Evolutionary conservation across 2,888 invertebrate species (phyloP).

Genomic region (Scaptomyza tumidula): DNA sequence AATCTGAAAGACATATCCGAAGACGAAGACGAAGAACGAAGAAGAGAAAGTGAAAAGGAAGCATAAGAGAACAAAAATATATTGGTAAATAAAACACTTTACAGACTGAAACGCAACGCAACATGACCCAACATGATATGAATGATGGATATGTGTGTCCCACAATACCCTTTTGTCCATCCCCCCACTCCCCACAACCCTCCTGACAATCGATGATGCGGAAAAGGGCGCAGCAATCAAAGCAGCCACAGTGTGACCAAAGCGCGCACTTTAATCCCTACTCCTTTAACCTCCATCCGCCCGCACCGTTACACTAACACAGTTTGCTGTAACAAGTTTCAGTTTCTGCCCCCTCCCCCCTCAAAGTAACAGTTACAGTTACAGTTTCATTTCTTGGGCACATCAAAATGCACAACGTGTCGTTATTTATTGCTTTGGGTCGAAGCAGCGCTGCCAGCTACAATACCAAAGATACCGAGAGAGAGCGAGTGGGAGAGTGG

Average conservation of each 20-base stretch:
- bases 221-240: constrained; percentile 69
- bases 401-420: constrained; percentile 79
- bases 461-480: neutral
- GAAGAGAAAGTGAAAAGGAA: constrained; percentile 5
- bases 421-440: constrained; percentile 71
- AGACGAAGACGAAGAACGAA: neutral
- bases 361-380: constrained; percentile 21
- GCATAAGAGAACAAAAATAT: constrained; percentile 22
- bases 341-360: constrained; percentile 3
- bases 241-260: constrained; percentile 36
- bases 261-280: neutral
- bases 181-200: neutral
- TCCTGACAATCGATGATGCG: constrained; percentile 65
- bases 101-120: constrained; percentile 34
- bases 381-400: constrained; percentile 29
- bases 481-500: neutral
- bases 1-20: constrained; percentile 18
- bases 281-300: neutral
- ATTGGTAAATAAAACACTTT: constrained; percentile 66
- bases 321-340: constrained; percentile 15
- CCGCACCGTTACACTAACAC: constrained; percentile 15
- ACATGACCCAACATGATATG: constrained; percentile 54
- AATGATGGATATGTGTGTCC: constrained; percentile 25
- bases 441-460: constrained; percentile 3
- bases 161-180: neutral